Evolutionary conservation across 2,113 vertebrate species (phyloP).

Genomic region (Poeciliopsis occidentalis): DNA sequence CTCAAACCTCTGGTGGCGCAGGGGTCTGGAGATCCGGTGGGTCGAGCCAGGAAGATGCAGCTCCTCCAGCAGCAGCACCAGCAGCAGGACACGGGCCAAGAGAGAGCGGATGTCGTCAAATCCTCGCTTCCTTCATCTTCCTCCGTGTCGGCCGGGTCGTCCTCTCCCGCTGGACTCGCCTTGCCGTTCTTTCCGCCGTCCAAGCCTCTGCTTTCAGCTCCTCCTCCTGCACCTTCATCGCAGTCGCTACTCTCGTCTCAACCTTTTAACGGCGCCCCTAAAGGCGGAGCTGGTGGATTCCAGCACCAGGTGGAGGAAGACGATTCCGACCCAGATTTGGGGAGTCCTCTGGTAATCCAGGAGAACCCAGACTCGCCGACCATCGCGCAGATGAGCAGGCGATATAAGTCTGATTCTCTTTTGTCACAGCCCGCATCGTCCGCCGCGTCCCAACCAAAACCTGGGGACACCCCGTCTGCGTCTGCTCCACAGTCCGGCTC

Average conservation of each 20-base stretch:
- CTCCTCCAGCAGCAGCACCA: conserved; percentile 81
- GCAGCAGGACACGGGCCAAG: conserved; percentile 75
- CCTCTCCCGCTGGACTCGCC: conserved; percentile 61
- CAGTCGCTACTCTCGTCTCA: conserved; percentile 69
- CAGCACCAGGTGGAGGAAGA: conserved; percentile 74
- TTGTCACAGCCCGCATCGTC: conserved; percentile 59
- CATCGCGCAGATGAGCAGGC: conserved; percentile 72
- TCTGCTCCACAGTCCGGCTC: conserved; percentile 54
- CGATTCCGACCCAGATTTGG: conserved; percentile 79
- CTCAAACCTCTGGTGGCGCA: conserved; percentile 81
- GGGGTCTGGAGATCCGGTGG: conserved; percentile 78
- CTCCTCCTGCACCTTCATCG: conserved; percentile 68
- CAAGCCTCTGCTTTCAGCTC: conserved; percentile 67
- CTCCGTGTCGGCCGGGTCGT: conserved; percentile 60
- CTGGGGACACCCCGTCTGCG: conserved; percentile 64
- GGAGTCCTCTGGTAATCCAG: conserved; percentile 80
- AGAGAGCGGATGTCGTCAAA: conserved; percentile 70
- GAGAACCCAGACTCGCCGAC: conserved; percentile 77
- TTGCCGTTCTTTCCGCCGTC: conserved; percentile 76
- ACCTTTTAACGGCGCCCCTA: conserved; percentile 74
- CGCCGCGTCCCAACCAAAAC: conserved; percentile 63
- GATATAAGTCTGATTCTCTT: conserved; percentile 64
- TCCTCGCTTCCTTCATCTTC: conserved; percentile 67
- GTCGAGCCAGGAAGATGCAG: conserved; percentile 81
- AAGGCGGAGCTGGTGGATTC: conserved; percentile 59